phyloP scores from a whole-genome alignment of 2,797 vertebrate genomes.

The Esox masquinongy region DNA sequence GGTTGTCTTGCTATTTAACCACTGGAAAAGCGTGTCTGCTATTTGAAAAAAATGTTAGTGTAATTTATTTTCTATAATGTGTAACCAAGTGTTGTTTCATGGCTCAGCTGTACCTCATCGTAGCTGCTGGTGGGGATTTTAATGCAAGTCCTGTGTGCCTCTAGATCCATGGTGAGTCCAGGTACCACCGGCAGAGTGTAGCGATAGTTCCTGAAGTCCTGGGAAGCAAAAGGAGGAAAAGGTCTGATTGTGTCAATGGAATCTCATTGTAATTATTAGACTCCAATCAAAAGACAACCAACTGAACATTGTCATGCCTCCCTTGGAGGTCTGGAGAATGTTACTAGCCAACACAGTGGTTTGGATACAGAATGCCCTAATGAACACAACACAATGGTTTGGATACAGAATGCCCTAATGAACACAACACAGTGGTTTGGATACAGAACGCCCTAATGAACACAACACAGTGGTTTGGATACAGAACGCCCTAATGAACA shows the following conservation, averaged over 20 bases:
- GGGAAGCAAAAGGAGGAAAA: conserved; percentile 9
- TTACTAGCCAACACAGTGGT: no score
- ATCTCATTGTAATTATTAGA: not conserved
- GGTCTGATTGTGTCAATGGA: not conserved
- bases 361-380: not conserved
- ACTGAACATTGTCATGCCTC: not conserved
- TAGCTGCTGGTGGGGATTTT: conserved; percentile 94
- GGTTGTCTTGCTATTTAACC: no score
- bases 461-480: not conserved
- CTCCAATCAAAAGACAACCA: not conserved
- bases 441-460: not conserved
- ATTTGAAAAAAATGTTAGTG: no score
- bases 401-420: not conserved
- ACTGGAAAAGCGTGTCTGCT: no score
- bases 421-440: not conserved
- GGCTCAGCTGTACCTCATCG: conserved; percentile 80
- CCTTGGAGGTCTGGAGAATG: no score
- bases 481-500: not conserved
- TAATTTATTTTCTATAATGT: not conserved
- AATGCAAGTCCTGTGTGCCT: conserved; percentile 94
- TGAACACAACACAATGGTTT: not conserved
- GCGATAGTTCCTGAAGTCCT: conserved; percentile 99
- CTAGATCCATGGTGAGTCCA: conserved; percentile 95
- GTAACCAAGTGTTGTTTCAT: not conserved
- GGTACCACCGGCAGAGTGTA: conserved; percentile 94